These are phyloP conservation scores for Standfussiana lucernea DNA, from an alignment of 2,888 invertebrate species.

Conservation along the genomic window DNA sequence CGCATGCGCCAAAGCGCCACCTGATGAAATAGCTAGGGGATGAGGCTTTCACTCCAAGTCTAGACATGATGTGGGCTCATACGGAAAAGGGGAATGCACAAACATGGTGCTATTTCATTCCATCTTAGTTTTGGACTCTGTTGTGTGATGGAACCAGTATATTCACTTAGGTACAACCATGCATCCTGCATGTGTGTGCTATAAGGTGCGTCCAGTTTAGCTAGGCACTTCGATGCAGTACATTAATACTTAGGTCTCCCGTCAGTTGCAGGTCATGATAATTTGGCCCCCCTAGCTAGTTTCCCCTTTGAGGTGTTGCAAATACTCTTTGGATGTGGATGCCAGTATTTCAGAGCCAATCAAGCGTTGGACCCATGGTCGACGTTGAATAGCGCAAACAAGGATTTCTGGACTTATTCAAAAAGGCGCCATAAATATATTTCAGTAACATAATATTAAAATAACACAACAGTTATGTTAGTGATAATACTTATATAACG, in stretches of 20 bases:
- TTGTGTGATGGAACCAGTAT: background rate
- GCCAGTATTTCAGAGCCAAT: background rate
- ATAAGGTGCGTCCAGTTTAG: background rate
- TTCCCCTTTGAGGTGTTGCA: background rate
- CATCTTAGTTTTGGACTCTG: too few species aligned
- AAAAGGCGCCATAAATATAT: background rate
- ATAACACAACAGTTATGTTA: background rate
- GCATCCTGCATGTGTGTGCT: background rate
- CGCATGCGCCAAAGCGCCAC: background rate
- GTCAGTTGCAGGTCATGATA: background rate
- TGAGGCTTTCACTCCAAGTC: background rate
- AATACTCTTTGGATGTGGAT: background rate
- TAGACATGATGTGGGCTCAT: background rate
- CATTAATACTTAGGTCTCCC: background rate
- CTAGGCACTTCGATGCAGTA: background rate
- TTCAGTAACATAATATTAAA: background rate
- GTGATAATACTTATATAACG: background rate
- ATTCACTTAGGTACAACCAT: background rate
- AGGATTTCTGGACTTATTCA: background rate
- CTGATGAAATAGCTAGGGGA: background rate
- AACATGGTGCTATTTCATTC: conserved; percentile 13
- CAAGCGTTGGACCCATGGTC: background rate
- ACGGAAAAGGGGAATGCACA: background rate
- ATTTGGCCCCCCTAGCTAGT: background rate
- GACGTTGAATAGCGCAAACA: background rate